Percentiles rank a stretch among this genome's conserved stretches.
These are phyloP conservation scores for Heteropelma amictum DNA, from an alignment of 2,888 invertebrate species.

Conservation along the genomic window DNA sequence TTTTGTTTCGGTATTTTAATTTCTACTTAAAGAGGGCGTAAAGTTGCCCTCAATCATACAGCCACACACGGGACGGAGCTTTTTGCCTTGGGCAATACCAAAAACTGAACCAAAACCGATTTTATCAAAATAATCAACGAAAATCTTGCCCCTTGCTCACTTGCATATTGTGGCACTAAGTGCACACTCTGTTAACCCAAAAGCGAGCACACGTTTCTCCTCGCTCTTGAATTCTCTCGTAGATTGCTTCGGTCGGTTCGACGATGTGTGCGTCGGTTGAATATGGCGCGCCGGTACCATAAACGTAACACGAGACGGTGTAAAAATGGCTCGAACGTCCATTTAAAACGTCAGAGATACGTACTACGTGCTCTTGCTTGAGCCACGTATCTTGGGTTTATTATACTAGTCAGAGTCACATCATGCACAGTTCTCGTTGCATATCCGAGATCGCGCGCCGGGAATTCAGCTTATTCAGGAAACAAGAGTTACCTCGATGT, in stretches of 20 bases:
- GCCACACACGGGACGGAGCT: no score
- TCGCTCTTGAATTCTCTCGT: constrained; percentile 34
- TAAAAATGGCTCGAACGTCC: constrained; percentile 57
- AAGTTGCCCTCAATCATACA: no score
- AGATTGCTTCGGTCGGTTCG: constrained; percentile 19
- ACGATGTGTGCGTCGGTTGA: neutral
- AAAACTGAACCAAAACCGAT: constrained; percentile 15
- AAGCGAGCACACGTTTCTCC: constrained; percentile 25
- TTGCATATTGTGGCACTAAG: no score
- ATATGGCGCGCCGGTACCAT: constrained; percentile 56
- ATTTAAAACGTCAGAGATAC: constrained; percentile 61
- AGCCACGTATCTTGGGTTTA: constrained; percentile 21
- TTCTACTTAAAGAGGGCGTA: no score
- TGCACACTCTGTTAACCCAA: constrained; percentile 46
- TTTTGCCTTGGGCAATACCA: no score
- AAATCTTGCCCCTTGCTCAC: neutral
- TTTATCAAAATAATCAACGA: neutral
- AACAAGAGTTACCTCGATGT: constrained; percentile 36
- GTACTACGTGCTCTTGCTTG: constrained; percentile 48
- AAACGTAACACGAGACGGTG: constrained; percentile 54
- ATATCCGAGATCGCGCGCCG: neutral
- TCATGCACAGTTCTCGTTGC: neutral
- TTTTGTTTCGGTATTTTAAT: no score
- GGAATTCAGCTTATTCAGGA: constrained; percentile 31
- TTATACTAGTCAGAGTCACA: neutral